phyloP scores from a whole-genome alignment of 2,113 vertebrate genomes.

The Ancistrus triradiatus region DNA sequence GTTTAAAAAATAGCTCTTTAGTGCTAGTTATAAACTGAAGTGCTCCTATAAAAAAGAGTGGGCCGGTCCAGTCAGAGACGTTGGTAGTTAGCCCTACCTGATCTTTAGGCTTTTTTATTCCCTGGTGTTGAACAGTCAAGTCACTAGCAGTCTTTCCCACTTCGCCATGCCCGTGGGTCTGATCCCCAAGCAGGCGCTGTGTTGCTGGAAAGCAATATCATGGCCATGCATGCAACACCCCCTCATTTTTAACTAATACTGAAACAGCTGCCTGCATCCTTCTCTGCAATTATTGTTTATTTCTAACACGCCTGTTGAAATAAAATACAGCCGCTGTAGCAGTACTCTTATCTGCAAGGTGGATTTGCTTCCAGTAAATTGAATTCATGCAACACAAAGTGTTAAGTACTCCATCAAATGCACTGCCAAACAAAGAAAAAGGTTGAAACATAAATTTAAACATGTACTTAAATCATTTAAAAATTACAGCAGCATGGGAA shows the following conservation, averaged over 20 bases:
- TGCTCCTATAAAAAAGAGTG: conserved; percentile 85
- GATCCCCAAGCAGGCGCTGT: conserved; percentile 57
- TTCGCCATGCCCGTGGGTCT: conserved; percentile 66
- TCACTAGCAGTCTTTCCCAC: conserved; percentile 76
- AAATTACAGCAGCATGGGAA: no score
- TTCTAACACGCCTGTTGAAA: no score
- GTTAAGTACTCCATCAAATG: no score
- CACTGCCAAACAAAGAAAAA: no score
- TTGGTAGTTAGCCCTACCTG: conserved; percentile 67
- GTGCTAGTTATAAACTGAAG: conserved; percentile 82
- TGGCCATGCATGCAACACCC: conserved; percentile 50
- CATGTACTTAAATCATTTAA: no score
- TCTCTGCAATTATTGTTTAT: conserved; percentile 66
- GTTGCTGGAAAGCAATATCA: conserved; percentile 55
- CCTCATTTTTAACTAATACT: conserved; percentile 52
- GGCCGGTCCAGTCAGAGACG: conserved; percentile 65
- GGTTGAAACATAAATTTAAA: no score
- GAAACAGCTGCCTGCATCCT: conserved; percentile 55
- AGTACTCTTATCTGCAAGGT: no score
- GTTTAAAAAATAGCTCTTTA: conserved; percentile 78
- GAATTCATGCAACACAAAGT: no score
- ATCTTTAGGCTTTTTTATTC: conserved; percentile 83
- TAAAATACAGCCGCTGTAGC: no score
- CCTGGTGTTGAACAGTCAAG: conserved; percentile 76
- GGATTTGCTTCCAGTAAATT: no score